Evolutionary conservation across 2,797 vertebrate genomes (phyloP).

Genomic region (Adrianichthys oophorus): DNA sequence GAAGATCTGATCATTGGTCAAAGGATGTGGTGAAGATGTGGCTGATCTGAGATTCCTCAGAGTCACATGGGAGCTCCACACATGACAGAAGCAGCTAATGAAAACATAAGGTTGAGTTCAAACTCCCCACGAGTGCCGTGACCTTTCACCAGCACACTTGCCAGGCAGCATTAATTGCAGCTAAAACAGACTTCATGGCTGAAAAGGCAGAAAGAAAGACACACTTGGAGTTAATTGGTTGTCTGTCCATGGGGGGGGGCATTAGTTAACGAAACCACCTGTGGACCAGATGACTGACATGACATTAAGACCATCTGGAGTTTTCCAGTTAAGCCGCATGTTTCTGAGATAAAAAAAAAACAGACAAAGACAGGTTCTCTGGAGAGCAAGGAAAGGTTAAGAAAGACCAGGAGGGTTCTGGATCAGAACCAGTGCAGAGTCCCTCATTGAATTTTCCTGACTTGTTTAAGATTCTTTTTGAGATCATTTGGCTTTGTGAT

Average conservation of each 20-base stretch:
- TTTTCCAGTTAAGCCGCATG: neutral
- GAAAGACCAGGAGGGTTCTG: too few species aligned
- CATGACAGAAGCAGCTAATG: neutral
- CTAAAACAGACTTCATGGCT: conserved; percentile 14
- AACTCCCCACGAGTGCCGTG: conserved; percentile 6
- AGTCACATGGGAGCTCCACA: too few species aligned
- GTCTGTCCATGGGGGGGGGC: conserved; percentile 50
- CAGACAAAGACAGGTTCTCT: neutral
- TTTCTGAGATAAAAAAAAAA: neutral
- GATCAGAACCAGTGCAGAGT: too few species aligned
- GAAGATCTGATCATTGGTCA: too few species aligned
- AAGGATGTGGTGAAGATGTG: too few species aligned
- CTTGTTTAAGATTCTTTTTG: too few species aligned
- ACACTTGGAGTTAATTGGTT: conserved; percentile 44
- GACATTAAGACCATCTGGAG: conserved; percentile 46
- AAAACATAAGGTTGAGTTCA: neutral
- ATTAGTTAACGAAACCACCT: conserved; percentile 49
- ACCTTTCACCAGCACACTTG: conserved; percentile 33
- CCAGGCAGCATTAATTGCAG: conserved; percentile 18
- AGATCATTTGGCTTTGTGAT: too few species aligned
- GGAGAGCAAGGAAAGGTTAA: neutral
- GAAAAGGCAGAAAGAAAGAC: conserved; percentile 16
- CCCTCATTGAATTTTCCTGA: too few species aligned
- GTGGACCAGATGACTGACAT: conserved; percentile 58
- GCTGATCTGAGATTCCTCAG: too few species aligned